A percentile compares a stretch with the other conserved stretches of the same genome.
These are phyloP conservation scores for Euproctis similis DNA, from an alignment of 2,888 invertebrate genomes.

Conservation along the genomic window DNA sequence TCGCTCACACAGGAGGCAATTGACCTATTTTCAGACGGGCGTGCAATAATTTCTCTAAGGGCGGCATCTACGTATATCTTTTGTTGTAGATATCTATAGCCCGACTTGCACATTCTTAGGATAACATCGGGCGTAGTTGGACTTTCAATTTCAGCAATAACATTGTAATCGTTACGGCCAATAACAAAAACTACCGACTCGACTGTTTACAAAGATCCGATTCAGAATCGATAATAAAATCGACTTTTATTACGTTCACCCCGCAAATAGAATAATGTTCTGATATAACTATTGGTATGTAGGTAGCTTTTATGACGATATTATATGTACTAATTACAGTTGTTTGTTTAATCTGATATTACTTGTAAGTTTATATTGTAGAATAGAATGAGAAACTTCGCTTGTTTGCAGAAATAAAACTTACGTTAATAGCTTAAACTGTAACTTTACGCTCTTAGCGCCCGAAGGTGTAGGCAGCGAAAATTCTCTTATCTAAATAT, in stretches of 20 bases:
- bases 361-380: too few relatives aligned
- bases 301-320: too few relatives aligned
- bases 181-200: constrained; percentile 29
- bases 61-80: constrained; percentile 42
- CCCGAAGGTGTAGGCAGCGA: too few relatives aligned
- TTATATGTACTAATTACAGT: constrained; percentile 32
- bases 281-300: constrained; percentile 20
- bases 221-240: too few relatives aligned
- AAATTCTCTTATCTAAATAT: too few relatives aligned
- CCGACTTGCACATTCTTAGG: constrained; percentile 52
- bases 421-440: too few relatives aligned
- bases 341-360: constrained; percentile 44
- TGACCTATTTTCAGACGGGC: constrained; percentile 70
- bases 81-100: constrained; percentile 51
- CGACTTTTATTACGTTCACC: constrained; percentile 27
- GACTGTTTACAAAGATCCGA: constrained; percentile 37
- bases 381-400: too few relatives aligned
- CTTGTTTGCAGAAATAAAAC: too few relatives aligned
- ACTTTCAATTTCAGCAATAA: constrained; percentile 33
- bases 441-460: too few relatives aligned
- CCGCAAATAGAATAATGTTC: constrained; percentile 25
- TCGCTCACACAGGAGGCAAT: constrained; percentile 61
- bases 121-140: constrained; percentile 36
- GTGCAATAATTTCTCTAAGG: constrained; percentile 69
- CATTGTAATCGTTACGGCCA: constrained; percentile 39